These are phyloP conservation scores for Elephantulus edwardii DNA, from an alignment of 2,113 vertebrate species.

Conservation along the genomic window DNA sequence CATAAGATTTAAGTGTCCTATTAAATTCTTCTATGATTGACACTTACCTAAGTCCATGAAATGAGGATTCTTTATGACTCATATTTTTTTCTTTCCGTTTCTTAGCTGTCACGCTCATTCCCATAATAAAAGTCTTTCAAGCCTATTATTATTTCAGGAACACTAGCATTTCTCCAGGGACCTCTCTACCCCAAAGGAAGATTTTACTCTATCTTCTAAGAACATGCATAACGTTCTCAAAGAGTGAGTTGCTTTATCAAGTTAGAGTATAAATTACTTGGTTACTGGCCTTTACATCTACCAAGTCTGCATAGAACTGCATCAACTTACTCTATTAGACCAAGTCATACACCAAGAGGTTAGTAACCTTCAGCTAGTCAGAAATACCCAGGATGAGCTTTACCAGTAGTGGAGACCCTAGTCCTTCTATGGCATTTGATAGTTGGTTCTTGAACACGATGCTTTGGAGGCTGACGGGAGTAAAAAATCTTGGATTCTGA, in stretches of 20 bases:
- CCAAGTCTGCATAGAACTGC: background rate
- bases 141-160: constrained; percentile 50
- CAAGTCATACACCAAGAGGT: background rate
- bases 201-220: constrained; percentile 43
- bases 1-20: background rate
- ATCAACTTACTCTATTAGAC: background rate
- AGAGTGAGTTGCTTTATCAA: constrained; percentile 12
- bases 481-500: constrained; percentile 16
- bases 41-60: background rate
- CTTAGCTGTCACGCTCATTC: constrained; percentile 44
- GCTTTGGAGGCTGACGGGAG: background rate
- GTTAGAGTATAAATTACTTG: background rate
- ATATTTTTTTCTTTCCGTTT: constrained; percentile 52
- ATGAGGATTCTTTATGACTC: constrained; percentile 40
- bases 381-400: background rate
- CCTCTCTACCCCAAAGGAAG: constrained; percentile 62
- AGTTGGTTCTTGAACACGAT: background rate
- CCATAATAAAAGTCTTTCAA: constrained; percentile 45
- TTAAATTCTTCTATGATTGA: background rate
- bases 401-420: background rate
- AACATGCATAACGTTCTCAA: constrained; percentile 44
- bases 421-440: background rate
- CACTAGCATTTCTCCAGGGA: constrained; percentile 59
- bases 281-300: background rate
- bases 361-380: background rate